Conservation (phyloP, 2,113 vertebrate genomes). For the Trematocara nigrifrons region DNA sequence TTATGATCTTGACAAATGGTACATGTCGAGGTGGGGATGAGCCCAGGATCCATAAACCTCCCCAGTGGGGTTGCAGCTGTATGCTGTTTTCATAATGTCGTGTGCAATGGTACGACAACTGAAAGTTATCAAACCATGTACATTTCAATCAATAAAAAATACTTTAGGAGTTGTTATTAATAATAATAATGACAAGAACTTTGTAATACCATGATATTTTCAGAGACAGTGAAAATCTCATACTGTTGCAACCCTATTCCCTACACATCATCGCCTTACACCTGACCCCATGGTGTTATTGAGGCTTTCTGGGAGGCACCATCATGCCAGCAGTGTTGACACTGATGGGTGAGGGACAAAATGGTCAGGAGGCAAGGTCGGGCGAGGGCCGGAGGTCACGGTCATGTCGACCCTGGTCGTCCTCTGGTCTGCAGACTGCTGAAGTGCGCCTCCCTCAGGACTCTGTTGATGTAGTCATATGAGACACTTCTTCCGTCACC, state of each 20-base stretch:
- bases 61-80: not conserved
- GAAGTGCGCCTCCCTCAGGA: constrained; percentile 96
- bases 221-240: not conserved
- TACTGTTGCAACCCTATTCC: not conserved
- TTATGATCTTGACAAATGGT: constrained; percentile 66
- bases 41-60: constrained; percentile 51
- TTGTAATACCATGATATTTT: not conserved
- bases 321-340: constrained; percentile 1
- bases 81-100: not conserved
- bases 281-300: constrained; percentile 2
- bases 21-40: constrained; percentile 47
- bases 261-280: constrained; percentile 18
- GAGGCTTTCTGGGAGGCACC: constrained; percentile 14
- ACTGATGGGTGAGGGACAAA: constrained; percentile 62
- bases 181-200: not conserved
- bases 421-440: constrained; percentile 90
- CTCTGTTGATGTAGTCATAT: constrained; percentile 88
- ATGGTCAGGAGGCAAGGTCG: constrained; percentile 63
- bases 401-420: constrained; percentile 75
- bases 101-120: not conserved
- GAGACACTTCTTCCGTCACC: constrained; percentile 48
- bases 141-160: not conserved
- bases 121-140: not conserved
- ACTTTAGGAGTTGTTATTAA: not conserved
- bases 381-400: constrained; percentile 9